Base-by-base conservation (phyloP, 2,888 invertebrate genomes). In the Caenorhabditis panamensis region DNA sequence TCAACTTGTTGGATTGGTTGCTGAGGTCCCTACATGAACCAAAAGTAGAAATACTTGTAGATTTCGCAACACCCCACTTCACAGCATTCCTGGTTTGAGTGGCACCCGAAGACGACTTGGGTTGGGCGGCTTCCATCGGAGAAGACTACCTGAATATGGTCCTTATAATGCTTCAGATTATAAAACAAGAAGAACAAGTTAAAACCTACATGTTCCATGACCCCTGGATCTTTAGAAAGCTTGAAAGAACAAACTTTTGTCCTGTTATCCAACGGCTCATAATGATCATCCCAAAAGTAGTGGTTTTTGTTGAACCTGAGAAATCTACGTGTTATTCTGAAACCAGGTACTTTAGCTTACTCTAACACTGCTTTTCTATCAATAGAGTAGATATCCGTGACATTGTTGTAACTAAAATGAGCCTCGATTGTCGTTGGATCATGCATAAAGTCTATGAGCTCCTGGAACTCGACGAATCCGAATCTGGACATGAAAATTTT, bases 1-100 rank as follows among this genome's bases (percentile, higher is more conserved):
- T n/a, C n/a, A n/a, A n/a, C n/a, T n/a, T n/a, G n/a, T 13, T 41
- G 13, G 9, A 41, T 41, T 13, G 41, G 13, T 16, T 41, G 5
- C 5, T 41, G 8, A 41, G 16, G 9, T 31, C 67, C 44, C 18
- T n/a, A 58, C 67, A 68, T 36, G 13, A 68, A 36, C 2, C n/a
- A 62, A 11, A 71, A 71, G n/a, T 62, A 71, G 9, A 54, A 6
- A n/a, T 71, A 71, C 13, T 61, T 61, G 44, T 54, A 22, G 69
- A 71, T 71, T 1, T 49, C 37, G 37, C 69, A 71, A 22, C 69
- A 71, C n/a, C 69, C 69, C 18, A 71, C 41, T 54, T 62, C 69
- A 41, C 69, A 71, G 18, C 69, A 71, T 20, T 62, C 69, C 18
- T 71, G 41, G 26, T 71, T 20, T 1, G 28, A 18, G 37, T 53